phyloP scores from a whole-genome alignment of 2,797 vertebrate species.

The Meriones psammophilus region DNA sequence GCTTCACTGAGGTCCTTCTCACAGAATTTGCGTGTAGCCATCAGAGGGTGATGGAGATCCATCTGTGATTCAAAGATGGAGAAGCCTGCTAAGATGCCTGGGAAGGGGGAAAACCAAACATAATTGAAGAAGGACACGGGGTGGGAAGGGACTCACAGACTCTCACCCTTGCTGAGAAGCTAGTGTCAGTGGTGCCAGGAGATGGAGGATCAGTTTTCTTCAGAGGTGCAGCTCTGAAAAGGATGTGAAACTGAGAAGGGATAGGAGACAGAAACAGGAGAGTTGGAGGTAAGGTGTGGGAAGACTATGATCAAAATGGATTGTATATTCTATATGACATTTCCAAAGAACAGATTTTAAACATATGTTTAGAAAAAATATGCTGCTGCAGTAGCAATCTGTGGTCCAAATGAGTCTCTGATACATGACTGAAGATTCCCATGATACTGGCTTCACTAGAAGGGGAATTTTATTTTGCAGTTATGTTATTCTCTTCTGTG shows the following conservation, averaged over 20 bases:
- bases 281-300: not conserved
- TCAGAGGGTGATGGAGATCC: not conserved
- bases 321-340: not conserved
- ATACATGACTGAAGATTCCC: not conserved
- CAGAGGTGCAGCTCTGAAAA: not conserved
- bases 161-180: no score
- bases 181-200: not conserved
- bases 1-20: not conserved
- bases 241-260: no score
- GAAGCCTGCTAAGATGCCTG: not conserved
- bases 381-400: no score
- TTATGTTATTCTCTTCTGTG: not conserved
- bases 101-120: not conserved
- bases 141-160: not conserved
- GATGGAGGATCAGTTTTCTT: not conserved
- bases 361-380: no score
- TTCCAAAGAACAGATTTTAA: not conserved
- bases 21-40: not conserved
- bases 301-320: not conserved
- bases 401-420: not conserved
- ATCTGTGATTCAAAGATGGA: not conserved
- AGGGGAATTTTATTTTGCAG: not conserved
- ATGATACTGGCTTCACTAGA: no score
- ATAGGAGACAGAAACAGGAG: not conserved
- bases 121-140: not conserved